Evolutionary conservation across 1,140 invertebrate genomes (phyloP), one percentile per base, ranked within the genome.

Genomic region (Acromyrmex charruanus): DNA sequence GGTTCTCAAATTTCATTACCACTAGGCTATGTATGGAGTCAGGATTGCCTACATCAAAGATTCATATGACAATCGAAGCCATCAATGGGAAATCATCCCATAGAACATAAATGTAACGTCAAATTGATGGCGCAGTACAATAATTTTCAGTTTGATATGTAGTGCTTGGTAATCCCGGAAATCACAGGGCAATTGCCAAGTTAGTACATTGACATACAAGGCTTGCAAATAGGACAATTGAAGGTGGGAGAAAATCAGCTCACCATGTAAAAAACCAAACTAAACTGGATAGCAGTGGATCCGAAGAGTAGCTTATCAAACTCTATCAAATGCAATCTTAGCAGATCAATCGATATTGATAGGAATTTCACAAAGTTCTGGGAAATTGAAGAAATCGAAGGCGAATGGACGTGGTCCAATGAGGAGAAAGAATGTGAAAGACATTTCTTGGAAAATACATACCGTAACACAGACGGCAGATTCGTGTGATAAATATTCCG

Each of bases 371-470:
- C 12, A 1, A 28, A 28, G 1, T 28, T 63, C 28, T 63, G 25
- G 25, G 25, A 63, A 28, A 63, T 63, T 1, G 25, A 63, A 10
- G 59, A 63, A 1, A 12, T 28, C 0, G 12, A 21, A 4, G 3
- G 1, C 3, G 1, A 16, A 2, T 16, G 0, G 5, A 0, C 10
- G 16, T 10, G 21, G 14, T 63, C 9, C 0, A 4, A 16, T 0
- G 25, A 61, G n/a, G 25, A 61, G 3, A 16, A 6, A 16, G 25
- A 63, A 6, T 63, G 59, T 28, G 25, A 63, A 12, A 6, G 1
- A 0, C 25, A 63, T 14, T 63, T 63, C 0, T 0, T 28, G 10
- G 5, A 6, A 14, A 28, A 28, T 0, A 16, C 12, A 6, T 16
- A 28, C 14, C 59, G 25, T 2, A 16, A 63, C 12, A 1, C 21